Conservation (phyloP, 2,797 vertebrate species). For the Hyperoplus lanceolatus region DNA sequence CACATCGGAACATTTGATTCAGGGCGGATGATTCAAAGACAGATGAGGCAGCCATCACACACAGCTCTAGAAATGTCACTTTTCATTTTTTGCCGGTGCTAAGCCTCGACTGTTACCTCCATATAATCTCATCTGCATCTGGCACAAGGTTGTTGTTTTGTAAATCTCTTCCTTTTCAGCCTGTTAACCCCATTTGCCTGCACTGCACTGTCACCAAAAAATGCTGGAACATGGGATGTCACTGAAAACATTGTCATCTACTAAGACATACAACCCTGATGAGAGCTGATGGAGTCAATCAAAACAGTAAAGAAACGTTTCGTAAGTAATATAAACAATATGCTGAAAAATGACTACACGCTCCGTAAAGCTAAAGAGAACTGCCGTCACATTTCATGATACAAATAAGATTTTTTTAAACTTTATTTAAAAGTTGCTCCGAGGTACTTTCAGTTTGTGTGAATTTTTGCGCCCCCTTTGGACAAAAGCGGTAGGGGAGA, state of each 20-base stretch:
- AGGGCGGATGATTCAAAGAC: conserved; percentile 9
- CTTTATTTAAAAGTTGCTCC: too few species aligned
- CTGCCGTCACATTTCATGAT: neutral
- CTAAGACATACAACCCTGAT: neutral
- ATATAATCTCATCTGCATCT: conserved; percentile 69
- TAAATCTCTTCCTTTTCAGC: conserved; percentile 46
- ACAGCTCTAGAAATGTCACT: conserved; percentile 36
- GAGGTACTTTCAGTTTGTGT: too few species aligned
- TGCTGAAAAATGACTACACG: neutral
- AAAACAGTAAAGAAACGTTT: neutral
- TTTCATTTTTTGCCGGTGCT: conserved; percentile 23
- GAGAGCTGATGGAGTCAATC: neutral
- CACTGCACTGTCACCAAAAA: conserved; percentile 25
- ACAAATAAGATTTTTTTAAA: too few species aligned
- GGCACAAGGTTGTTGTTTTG: conserved; percentile 47
- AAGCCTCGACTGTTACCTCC: neutral
- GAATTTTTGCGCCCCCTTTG: too few species aligned
- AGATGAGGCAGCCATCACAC: conserved; percentile 6
- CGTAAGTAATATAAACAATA: neutral
- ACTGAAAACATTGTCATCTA: neutral
- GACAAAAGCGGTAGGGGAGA: too few species aligned
- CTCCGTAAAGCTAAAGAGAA: neutral
- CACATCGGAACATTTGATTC: conserved; percentile 24
- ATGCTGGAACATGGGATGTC: conserved; percentile 25
- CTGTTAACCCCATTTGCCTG: conserved; percentile 59